Percentiles rank a stretch among this genome's conserved stretches.
These are phyloP conservation scores for Penaeus monodon DNA, from an alignment of 2,888 invertebrate genomes.

Conservation along the genomic window DNA sequence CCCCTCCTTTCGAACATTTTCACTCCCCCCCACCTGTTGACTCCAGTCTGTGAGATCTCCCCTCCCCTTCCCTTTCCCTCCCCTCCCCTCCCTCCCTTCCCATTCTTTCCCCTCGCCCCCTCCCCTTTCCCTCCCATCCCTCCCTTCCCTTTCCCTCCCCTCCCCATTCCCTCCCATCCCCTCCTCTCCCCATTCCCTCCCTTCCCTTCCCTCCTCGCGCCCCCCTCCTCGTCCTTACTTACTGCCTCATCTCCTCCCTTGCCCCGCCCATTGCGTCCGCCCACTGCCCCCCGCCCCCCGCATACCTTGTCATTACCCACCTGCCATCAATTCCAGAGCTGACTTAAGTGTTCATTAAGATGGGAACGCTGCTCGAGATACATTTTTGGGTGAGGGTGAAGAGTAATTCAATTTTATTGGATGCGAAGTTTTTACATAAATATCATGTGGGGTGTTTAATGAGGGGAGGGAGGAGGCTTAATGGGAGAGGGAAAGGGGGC, in stretches of 20 bases:
- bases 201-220: neutral
- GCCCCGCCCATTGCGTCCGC: too few relatives aligned
- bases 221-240: neutral
- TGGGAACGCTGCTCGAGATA: too few relatives aligned
- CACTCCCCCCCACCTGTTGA: too few relatives aligned
- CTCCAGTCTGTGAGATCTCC: too few relatives aligned
- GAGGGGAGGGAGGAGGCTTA: neutral
- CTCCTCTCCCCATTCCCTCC: neutral
- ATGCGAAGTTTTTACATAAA: too few relatives aligned
- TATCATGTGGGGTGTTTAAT: neutral
- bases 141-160: neutral
- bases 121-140: neutral
- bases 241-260: neutral
- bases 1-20: too few relatives aligned
- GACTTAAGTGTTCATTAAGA: too few relatives aligned
- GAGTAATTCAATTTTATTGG: too few relatives aligned
- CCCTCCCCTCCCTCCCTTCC: neutral
- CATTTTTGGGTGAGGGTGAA: too few relatives aligned
- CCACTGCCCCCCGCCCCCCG: too few relatives aligned
- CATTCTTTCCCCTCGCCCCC: neutral
- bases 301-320: too few relatives aligned
- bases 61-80: neutral
- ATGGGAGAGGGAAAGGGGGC: neutral
- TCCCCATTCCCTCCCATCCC: neutral
- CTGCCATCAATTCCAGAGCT: too few relatives aligned